Base-by-base conservation (phyloP, 1,140 invertebrate genomes). In the Papilio polyxenes region DNA sequence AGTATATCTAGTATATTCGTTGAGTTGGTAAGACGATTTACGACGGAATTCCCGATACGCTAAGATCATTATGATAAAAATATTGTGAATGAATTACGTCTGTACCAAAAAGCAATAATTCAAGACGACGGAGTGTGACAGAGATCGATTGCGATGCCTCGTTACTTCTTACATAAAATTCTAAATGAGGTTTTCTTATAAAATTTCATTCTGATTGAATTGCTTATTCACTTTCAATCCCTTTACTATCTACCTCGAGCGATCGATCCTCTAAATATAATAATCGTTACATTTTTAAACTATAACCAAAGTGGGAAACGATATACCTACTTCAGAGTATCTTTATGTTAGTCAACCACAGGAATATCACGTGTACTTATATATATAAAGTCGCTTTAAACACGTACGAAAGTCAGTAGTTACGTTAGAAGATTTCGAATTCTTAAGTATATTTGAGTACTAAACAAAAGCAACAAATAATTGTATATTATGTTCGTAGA, bases 151-250 rank as follows among this genome's bases (percentile, higher is more conserved):
- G 83, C 74, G 81, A 72, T 69, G 79, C 77, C 85, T 87, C 86
- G 84, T 87, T 87, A 87, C 83, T 84, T 86, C 59, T 72, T 82
- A 56, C 85, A 86, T 89, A 89, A 90, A 89, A 85, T 56, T 84
- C 72, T 83, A 83, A 69, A 84, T 83, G 80, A 40, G 78, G 86
- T 89, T 90, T 90, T 87, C 85, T 89, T 89, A 82, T 88, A 88
- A 88, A 89, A 90, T 89, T 90, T 88, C 84, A 86, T 88, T 92
- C 85, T 81, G 82, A 84, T 87, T 83, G 85, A 85, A 89, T 90
- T 83, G 84, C 87, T 89, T 87, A 83, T 85, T 85, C 79, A 83
- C 82, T 85, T 82, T 83, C 49, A 40, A 76, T 78, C 49, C 62
- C 75, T 80, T 80, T 44, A 78, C 78, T 75, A 37, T 48, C 40